These are phyloP conservation scores for Drosophila greeni DNA, from an alignment of 2,888 invertebrate species.

Conservation along the genomic window DNA sequence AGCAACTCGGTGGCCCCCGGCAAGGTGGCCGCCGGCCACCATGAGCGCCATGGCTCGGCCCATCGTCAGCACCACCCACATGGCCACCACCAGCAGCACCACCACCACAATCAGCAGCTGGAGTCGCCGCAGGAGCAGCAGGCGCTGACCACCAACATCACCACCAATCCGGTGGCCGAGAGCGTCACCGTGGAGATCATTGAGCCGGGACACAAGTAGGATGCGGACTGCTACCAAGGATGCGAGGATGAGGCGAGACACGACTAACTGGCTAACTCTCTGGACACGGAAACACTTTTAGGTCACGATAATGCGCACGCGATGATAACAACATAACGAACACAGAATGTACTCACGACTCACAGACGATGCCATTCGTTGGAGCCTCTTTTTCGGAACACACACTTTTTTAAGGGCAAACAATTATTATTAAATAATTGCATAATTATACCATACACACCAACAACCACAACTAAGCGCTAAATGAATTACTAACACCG, in stretches of 20 bases:
- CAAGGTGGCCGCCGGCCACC: slow-evolving; percentile 63
- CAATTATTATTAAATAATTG: slow-evolving; percentile 27
- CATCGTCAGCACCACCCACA: slow-evolving; percentile 54
- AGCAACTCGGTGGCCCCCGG: slow-evolving; percentile 79
- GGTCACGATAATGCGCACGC: slow-evolving; percentile 56
- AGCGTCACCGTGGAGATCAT: slow-evolving; percentile 88
- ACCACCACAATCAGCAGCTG: slow-evolving; percentile 73
- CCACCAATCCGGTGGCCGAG: slow-evolving; percentile 80
- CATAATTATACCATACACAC: slow-evolving; percentile 41
- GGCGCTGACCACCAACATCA: slow-evolving; percentile 76
- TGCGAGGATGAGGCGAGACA: slow-evolving; percentile 3
- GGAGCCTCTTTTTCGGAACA: slow-evolving; percentile 54
- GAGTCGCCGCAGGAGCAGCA: slow-evolving; percentile 74
- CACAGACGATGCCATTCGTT: slow-evolving; percentile 57
- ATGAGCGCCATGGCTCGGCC: slow-evolving; percentile 68
- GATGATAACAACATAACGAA: slow-evolving; percentile 46
- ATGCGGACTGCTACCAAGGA: background rate
- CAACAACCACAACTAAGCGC: slow-evolving; percentile 46
- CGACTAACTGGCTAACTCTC: slow-evolving; percentile 34
- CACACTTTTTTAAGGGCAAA: slow-evolving; percentile 50
- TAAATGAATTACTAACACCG: slow-evolving; percentile 64
- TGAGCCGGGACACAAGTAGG: slow-evolving; percentile 81
- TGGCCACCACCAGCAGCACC: slow-evolving; percentile 67
- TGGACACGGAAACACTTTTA: slow-evolving; percentile 34
- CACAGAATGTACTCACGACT: slow-evolving; percentile 10